Evolutionary conservation across 2,797 vertebrate genomes (phyloP).

Genomic region (Sphenodon punctatus): DNA sequence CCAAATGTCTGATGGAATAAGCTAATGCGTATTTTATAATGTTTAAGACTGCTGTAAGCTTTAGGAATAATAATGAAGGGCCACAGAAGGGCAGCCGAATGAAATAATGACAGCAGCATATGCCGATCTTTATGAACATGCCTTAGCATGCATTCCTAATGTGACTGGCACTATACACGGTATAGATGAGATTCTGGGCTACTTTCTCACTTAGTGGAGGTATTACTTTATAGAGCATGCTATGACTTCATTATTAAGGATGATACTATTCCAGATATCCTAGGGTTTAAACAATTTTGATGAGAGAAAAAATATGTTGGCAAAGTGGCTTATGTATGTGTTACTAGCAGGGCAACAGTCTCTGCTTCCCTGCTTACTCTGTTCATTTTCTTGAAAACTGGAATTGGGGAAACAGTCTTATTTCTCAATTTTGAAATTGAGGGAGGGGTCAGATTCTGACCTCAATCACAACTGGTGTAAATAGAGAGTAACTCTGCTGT

Average conservation of each 20-base stretch:
- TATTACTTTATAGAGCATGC: slow-evolving; percentile 67
- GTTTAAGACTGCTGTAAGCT: slow-evolving; percentile 60
- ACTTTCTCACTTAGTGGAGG: slow-evolving; percentile 51
- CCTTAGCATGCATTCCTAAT: slow-evolving; percentile 54
- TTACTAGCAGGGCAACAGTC: neutral
- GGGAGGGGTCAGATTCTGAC: neutral
- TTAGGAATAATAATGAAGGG: slow-evolving; percentile 66
- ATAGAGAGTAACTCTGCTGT: neutral
- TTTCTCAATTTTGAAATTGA: neutral
- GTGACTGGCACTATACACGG: slow-evolving; percentile 20
- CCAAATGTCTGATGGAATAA: slow-evolving; percentile 37
- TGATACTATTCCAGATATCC: slow-evolving; percentile 48
- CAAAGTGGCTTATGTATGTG: slow-evolving; percentile 10
- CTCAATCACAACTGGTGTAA: neutral
- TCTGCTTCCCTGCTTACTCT: neutral
- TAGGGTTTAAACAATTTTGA: slow-evolving; percentile 49
- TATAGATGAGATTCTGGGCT: slow-evolving; percentile 32
- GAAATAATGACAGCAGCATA: slow-evolving; percentile 47
- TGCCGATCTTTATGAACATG: slow-evolving; percentile 34
- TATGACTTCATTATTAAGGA: slow-evolving; percentile 44
- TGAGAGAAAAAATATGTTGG: slow-evolving; percentile 20
- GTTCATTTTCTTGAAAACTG: neutral
- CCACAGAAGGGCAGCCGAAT: slow-evolving; percentile 47
- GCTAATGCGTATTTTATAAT: slow-evolving; percentile 58
- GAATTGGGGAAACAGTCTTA: no score